Percentiles rank a stretch among this genome's conserved stretches.
phyloP scores from a whole-genome alignment of 2,113 vertebrate genomes.

The Hymenochirus boettgeri region DNA sequence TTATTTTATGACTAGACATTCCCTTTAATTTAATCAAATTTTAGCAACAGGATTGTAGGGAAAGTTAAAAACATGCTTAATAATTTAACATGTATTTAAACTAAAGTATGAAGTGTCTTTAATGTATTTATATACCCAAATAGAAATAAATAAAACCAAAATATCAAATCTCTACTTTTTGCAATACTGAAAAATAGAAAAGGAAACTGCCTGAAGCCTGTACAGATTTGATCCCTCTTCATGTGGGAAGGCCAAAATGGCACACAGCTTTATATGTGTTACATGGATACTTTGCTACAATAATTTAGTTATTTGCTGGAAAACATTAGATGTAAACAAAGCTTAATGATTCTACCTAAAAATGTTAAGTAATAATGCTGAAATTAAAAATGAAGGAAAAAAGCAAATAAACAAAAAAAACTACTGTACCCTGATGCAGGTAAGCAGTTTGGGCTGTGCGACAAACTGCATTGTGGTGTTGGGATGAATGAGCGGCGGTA shows the following conservation, averaged over 20 bases:
- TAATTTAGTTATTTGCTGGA: not conserved
- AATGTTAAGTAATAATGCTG: not conserved
- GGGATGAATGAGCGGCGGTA: slow-evolving; percentile 60
- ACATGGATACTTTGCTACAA: not conserved
- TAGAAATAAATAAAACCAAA: too few relatives aligned
- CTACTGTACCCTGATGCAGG: slow-evolving; percentile 51
- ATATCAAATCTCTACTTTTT: too few relatives aligned
- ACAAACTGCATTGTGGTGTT: slow-evolving; percentile 57
- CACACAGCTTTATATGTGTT: not conserved
- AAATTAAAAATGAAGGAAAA: not conserved
- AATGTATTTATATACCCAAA: too few relatives aligned
- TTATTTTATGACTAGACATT: too few relatives aligned
- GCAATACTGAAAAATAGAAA: too few relatives aligned
- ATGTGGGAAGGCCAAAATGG: not conserved
- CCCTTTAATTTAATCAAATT: too few relatives aligned
- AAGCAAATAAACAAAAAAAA: slow-evolving; percentile 40
- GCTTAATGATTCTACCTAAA: not conserved
- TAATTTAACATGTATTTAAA: too few relatives aligned
- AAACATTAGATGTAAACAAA: not conserved
- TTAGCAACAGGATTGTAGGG: too few relatives aligned
- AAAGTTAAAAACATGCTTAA: too few relatives aligned
- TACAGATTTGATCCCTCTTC: too few relatives aligned
- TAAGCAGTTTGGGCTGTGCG: slow-evolving; percentile 45
- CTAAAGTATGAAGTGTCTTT: too few relatives aligned
- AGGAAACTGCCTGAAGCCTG: too few relatives aligned